Base-by-base conservation (phyloP, 1,140 invertebrate genomes). In the Melitaea cinxia region DNA sequence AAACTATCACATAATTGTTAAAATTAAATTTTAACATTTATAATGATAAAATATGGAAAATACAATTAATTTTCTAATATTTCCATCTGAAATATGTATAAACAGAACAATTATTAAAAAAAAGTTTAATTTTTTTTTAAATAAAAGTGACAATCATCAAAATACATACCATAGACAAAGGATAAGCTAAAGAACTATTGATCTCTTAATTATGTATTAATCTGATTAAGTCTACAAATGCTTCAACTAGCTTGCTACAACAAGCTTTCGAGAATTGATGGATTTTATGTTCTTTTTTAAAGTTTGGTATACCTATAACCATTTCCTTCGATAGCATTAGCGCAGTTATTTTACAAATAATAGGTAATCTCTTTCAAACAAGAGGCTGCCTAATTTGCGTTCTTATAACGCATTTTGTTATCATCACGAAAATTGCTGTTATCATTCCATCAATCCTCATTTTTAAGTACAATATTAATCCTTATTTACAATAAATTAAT, bases 201-300 rank as follows among this genome's bases (percentile, higher is more conserved):
- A 23, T 65, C 14, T 17, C 63, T 65, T 65, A n/a, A n/a, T n/a
- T n/a, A 65, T 28, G 2, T 14, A 17, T 59, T 49, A 59, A 12
- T 30, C 63, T 65, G 59, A 68, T 82, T 88, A 85, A 87, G 52
- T 80, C 87, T 90, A 90, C 83, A 88, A 90, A 90, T 90, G 87
- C 87, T 88, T 89, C 60, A 82, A 73, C 82, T 86, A 90, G 87
- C 87, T 83, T 87, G 87, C 82, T 85, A 86, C 70, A 72, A 83
- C 87, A 90, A 90, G 87, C 87, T 81, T 83, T 58, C 55, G 64
- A 81, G 85, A 82, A 80, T 73, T 74, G 72, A 65, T 53, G 47
- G 63, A 65, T 5, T 47, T 33, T 21, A 35, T 49, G 19, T 35
- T 35, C 23, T 7, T 42, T 42, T 17, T 42, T n/a, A 3, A 17